Percentiles rank a stretch among this genome's conserved stretches.
Conservation (phyloP, 92 coral and sea anemone genomes). For the Bergia puertoricense region DNA sequence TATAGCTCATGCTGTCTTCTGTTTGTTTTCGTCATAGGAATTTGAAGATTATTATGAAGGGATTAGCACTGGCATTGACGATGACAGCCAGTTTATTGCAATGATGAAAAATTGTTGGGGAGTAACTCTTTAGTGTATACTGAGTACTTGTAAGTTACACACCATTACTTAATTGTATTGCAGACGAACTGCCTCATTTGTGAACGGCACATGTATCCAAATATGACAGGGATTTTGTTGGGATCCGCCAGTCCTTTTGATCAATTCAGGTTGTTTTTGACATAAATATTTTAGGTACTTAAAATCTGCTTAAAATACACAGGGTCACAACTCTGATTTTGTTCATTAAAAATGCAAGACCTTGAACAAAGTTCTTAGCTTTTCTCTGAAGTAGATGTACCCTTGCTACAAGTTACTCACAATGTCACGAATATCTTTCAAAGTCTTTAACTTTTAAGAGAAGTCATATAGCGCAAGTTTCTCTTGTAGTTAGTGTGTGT, state of each 20-base stretch:
- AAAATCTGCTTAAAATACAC: not conserved
- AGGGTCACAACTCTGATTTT: not conserved
- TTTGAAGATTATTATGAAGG: conserved; percentile 99
- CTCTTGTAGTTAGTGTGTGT: too few species aligned
- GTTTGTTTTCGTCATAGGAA: conserved; percentile 60
- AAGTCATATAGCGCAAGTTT: not conserved
- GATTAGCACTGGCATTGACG: conserved; percentile 79
- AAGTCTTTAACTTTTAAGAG: not conserved
- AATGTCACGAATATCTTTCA: not conserved
- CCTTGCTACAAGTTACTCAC: not conserved
- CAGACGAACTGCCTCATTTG: not conserved
- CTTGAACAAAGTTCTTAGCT: not conserved
- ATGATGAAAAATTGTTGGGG: conserved; percentile 99
- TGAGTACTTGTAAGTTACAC: too few species aligned
- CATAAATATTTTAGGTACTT: not conserved
- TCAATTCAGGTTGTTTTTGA: too few species aligned
- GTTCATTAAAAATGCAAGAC: not conserved
- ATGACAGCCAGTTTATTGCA: conserved; percentile 86
- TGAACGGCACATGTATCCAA: not conserved
- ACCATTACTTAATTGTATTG: not conserved
- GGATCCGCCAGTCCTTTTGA: too few species aligned
- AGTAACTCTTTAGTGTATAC: not conserved
- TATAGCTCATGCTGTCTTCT: not conserved
- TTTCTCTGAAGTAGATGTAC: too few species aligned
- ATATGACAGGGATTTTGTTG: too few species aligned